Conservation (phyloP, 2,888 invertebrate species). For the Cartodere bifasciata region DNA sequence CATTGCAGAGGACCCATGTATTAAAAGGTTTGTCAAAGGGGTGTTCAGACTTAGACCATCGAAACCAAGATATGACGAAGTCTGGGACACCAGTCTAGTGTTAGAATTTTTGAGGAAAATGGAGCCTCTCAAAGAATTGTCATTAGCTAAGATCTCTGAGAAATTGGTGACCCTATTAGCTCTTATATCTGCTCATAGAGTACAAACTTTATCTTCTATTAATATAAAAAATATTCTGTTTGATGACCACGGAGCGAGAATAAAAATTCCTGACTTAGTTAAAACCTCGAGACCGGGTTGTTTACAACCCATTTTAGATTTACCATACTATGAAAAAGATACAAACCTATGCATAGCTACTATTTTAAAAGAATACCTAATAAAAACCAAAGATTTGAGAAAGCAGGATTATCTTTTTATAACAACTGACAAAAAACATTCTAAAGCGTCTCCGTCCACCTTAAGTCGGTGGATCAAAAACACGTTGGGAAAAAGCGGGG, state of each 20-base stretch:
- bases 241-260: slow-evolving; percentile 6
- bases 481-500: no score
- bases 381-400: no score
- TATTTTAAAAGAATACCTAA: no score
- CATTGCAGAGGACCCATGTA: slow-evolving; percentile 11
- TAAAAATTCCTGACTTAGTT: slow-evolving; percentile 11
- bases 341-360: no score
- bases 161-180: slow-evolving; percentile 8
- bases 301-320: no score
- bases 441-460: no score
- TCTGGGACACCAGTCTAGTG: slow-evolving; percentile 19
- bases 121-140: slow-evolving; percentile 3
- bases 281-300: slow-evolving; percentile 7
- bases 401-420: no score
- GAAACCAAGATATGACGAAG: slow-evolving; percentile 17
- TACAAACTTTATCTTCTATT: slow-evolving; percentile 11
- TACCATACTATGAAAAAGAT: no score
- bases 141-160: slow-evolving; percentile 8
- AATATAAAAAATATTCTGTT: slow-evolving; percentile 10
- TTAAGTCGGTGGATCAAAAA: no score
- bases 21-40: slow-evolving; percentile 18
- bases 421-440: no score
- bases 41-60: slow-evolving; percentile 15
- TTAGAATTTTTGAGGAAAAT: slow-evolving; percentile 8
- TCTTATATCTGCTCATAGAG: slow-evolving; percentile 7